Conservation (phyloP, 2,113 vertebrate species). For the Nycticryphes semicollaris region DNA sequence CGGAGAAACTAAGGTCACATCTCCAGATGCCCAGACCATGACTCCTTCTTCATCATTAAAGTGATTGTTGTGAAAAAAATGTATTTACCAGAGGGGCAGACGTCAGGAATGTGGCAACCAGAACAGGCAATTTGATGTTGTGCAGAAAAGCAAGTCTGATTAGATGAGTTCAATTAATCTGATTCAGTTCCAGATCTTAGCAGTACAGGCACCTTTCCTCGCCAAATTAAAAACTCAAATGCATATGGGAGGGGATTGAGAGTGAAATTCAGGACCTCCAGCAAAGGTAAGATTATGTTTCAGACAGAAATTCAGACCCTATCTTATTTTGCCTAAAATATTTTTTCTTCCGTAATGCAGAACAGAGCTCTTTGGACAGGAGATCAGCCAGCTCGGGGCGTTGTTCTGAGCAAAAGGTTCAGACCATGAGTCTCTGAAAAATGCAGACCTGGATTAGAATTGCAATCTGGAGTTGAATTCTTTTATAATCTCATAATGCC, state of each 20-base stretch:
- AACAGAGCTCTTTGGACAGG: neutral
- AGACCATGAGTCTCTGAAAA: neutral
- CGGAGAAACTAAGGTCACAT: neutral
- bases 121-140: neutral
- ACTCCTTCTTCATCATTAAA: neutral
- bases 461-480: neutral
- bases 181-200: slow-evolving; percentile 15
- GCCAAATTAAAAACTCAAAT: neutral
- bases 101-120: neutral
- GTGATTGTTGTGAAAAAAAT: neutral
- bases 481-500: neutral
- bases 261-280: neutral
- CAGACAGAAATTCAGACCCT: neutral
- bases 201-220: neutral
- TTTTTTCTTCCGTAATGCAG: neutral
- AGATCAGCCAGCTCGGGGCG: neutral
- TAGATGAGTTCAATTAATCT: neutral
- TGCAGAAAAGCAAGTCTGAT: slow-evolving; percentile 1
- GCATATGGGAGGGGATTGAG: neutral
- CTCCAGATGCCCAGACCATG: neutral
- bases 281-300: neutral
- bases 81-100: neutral
- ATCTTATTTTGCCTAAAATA: neutral
- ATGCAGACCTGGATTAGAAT: neutral
- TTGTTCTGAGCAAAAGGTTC: neutral